A percentile compares a stretch with the other conserved stretches of the same genome.
These are phyloP conservation scores for Ennomos fuscantarius DNA, from an alignment of 2,888 invertebrate genomes.

Conservation along the genomic window DNA sequence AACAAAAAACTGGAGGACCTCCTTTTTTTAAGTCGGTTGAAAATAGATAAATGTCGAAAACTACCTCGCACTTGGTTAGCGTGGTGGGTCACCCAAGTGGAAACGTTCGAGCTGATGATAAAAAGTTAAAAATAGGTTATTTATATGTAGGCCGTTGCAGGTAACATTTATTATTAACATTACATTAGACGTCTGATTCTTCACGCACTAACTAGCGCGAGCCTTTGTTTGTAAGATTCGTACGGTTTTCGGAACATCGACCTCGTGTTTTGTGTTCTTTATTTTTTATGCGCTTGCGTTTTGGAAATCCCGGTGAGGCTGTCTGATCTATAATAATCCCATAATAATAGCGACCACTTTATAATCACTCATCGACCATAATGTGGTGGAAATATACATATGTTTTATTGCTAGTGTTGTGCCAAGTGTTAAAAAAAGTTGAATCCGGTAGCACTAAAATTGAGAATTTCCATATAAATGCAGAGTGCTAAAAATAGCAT, in stretches of 20 bases:
- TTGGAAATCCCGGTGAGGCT: constrained; percentile 65
- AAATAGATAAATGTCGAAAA: too few relatives aligned
- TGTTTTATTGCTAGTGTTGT: constrained; percentile 1
- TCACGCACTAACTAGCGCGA: constrained; percentile 38
- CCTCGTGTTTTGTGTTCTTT: constrained; percentile 52
- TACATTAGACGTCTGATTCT: constrained; percentile 15
- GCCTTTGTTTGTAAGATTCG: constrained; percentile 35
- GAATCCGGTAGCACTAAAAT: neutral
- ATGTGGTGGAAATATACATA: constrained; percentile 11
- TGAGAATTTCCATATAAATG: too few relatives aligned
- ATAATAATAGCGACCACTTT: constrained; percentile 40
- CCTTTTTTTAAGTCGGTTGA: too few relatives aligned
- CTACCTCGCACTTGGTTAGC: too few relatives aligned
- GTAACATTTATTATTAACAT: neutral
- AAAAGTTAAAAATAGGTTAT: too few relatives aligned
- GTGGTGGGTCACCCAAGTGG: too few relatives aligned
- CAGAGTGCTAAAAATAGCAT: too few relatives aligned
- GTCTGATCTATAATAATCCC: constrained; percentile 51
- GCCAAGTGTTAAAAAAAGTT: neutral
- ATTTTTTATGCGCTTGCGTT: constrained; percentile 59
- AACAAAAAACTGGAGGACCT: too few relatives aligned
- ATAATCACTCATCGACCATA: constrained; percentile 30
- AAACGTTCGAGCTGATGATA: too few relatives aligned
- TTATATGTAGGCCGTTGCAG: too few relatives aligned
- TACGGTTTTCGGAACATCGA: constrained; percentile 54